phyloP scores from a whole-genome alignment of 2,113 vertebrate genomes.

The Chroicocephalus ridibundus region DNA sequence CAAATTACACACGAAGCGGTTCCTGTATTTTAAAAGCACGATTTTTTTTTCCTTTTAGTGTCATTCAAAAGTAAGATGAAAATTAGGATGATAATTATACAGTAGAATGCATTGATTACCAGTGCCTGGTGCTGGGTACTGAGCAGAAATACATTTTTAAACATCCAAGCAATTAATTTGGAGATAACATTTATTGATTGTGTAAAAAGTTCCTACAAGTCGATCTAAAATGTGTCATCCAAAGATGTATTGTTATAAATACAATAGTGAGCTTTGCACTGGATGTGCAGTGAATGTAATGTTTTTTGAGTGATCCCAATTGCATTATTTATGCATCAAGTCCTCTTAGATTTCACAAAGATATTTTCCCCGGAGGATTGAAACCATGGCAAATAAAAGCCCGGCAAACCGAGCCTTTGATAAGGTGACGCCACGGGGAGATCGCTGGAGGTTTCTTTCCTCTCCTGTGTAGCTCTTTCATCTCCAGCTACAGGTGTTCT shows the following conservation, averaged over 20 bases:
- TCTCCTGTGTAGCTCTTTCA: neutral
- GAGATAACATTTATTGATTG: constrained; percentile 44
- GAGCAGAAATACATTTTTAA: constrained; percentile 38
- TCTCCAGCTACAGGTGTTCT: neutral
- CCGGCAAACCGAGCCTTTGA: neutral
- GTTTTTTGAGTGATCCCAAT: neutral
- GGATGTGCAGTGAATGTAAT: constrained; percentile 1
- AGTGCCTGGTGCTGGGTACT: neutral
- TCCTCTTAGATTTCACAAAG: constrained; percentile 67
- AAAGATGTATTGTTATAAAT: constrained; percentile 30
- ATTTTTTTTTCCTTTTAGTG: neutral
- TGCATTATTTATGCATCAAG: constrained; percentile 67
- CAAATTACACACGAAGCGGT: neutral
- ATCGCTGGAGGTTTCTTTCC: neutral
- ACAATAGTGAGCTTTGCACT: constrained; percentile 15
- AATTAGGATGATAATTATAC: constrained; percentile 23
- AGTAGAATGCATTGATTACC: constrained; percentile 9
- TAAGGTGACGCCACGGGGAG: neutral
- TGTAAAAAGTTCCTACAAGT: constrained; percentile 32
- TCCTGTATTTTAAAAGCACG: neutral
- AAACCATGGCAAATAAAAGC: constrained; percentile 44
- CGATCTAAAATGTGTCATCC: constrained; percentile 33
- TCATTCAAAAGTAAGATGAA: constrained; percentile 31
- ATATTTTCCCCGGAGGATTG: constrained; percentile 41
- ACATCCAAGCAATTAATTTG: constrained; percentile 48